phyloP scores from a whole-genome alignment of 2,113 vertebrate genomes.

The Cheilinus undulatus region DNA sequence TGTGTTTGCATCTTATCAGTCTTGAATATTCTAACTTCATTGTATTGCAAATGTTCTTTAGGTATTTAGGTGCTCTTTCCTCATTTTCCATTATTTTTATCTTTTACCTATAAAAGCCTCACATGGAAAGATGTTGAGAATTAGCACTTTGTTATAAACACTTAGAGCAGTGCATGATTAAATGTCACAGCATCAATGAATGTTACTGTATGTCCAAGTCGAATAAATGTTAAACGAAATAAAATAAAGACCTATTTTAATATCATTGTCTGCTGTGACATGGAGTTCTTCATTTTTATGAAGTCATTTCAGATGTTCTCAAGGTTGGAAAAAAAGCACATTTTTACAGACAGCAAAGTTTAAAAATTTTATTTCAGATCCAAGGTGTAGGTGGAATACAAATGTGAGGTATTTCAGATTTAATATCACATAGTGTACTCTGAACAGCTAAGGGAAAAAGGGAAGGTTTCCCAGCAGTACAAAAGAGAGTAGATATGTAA shows the following conservation, averaged over 20 bases:
- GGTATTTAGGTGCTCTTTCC: too few species aligned
- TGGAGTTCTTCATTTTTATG: neutral
- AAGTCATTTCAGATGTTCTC: neutral
- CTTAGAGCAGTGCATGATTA: too few species aligned
- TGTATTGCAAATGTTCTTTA: too few species aligned
- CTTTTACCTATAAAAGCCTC: too few species aligned
- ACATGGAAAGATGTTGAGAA: too few species aligned
- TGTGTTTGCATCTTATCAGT: too few species aligned
- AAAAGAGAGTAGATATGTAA: slow-evolving; percentile 44
- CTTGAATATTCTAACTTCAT: too few species aligned
- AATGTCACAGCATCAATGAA: too few species aligned
- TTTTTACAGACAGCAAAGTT: slow-evolving; percentile 23
- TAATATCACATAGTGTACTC: slow-evolving; percentile 46
- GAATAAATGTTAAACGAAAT: neutral
- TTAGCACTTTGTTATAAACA: too few species aligned
- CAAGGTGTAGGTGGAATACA: slow-evolving; percentile 35
- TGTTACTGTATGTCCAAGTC: too few species aligned
- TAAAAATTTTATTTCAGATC: slow-evolving; percentile 55
- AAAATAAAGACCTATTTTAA: neutral
- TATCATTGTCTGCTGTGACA: neutral
- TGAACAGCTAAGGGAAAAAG: slow-evolving; percentile 39
- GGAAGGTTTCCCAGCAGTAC: slow-evolving; percentile 29
- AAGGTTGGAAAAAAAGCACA: neutral
- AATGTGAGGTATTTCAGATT: slow-evolving; percentile 71
- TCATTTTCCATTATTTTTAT: too few species aligned